Base-by-base conservation (phyloP, 53 echinoderm and acorn worm genomes). In the Holothuria leucospilota region DNA sequence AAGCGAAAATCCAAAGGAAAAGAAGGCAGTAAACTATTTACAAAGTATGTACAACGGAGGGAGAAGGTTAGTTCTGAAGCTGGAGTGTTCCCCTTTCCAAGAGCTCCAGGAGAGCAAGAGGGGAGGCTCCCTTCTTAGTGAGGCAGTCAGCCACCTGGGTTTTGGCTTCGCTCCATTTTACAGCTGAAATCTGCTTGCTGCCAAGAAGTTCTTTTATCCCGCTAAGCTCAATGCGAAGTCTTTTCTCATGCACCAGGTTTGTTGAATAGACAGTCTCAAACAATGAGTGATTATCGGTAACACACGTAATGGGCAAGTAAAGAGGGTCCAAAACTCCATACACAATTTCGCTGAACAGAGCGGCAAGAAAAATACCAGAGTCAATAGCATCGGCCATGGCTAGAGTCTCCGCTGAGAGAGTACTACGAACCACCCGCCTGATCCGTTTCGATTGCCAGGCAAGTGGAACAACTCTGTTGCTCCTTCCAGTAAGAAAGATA, bases 371-470 rank as follows among this genome's bases (percentile, higher is more conserved):
- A 23, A 81, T 20, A 51, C 60, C 81, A 18, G 81, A n/a, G 40
- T 81, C 81, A 29, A 59, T 61, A 6, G 81, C 60, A 59, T 81
- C 62, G 13, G 81, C 60, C 81, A 81, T 58, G 29, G 59, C 81
- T 26, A 81, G 81, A 3, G 81, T 62, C 38, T 81, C 81, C 27
- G 81, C 81, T 26, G 81, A 20, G 28, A 81, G 38, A 27, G 59
- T 81, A n/a, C n/a, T n/a, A n/a, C n/a, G n/a, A n/a, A n/a, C n/a
- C n/a, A 59, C 62, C 25, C 81, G 29, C 13, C 60, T 81, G 16
- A 81, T 81, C 29, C 21, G 20, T 39, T 81, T 81, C 14, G 81
- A 81, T 29, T 81, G 81, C 81, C 81, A 81, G 21, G 81, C 81
- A 26, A 81, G 29, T 51, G 81, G 60, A 27, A 28, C 14, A 6